Evolutionary conservation across 2,113 vertebrate species (phyloP), one percentile per base, ranked within the genome.

Genomic region (Pluvialis apricaria): DNA sequence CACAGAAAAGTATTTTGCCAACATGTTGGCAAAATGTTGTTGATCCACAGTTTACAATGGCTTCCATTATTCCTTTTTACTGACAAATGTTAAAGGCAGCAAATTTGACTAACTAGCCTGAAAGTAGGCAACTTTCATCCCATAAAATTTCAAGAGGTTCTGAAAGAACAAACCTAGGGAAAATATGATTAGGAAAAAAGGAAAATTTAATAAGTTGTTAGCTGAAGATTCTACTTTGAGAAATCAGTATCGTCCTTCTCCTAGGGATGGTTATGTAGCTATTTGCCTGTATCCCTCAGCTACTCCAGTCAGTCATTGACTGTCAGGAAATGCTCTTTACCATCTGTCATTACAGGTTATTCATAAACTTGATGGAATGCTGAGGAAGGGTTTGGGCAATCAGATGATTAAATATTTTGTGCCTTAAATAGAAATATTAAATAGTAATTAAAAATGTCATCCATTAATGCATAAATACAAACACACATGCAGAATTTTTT

Each of bases 291-390:
- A 25, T 64, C 31, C 47, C 42, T 73, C 64, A 51, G 66, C 47
- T 72, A 3, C 29, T 72, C 42, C 44, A 90, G 52, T 32, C 34
- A 88, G 78, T 65, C 94, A 88, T 7, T 58, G 38, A 49, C 40
- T 81, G 49, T 28, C 68, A 57, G 62, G 45, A 95, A 83, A 93
- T 70, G 54, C 51, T 71, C 45, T 86, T 80, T 92, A 38, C 77
- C 51, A 66, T 77, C 80, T 92, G 80, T 83, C 88, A 92, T 94
- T 77, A 58, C 51, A 66, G 52, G 71, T 83, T 95, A 90, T 80
- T 90, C 77, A 78, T 70, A 81, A 93, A 80, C 40, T 45, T 93
- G 49, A 91, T 78, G 36, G 69, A 94, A 84, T 32, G 26, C 55
- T 78, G 68, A 83, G n/a, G 77, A 82, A 92, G 51, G 68, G 44